phyloP scores from a whole-genome alignment of 2,113 vertebrate genomes.

The Pholis gunnellus region DNA sequence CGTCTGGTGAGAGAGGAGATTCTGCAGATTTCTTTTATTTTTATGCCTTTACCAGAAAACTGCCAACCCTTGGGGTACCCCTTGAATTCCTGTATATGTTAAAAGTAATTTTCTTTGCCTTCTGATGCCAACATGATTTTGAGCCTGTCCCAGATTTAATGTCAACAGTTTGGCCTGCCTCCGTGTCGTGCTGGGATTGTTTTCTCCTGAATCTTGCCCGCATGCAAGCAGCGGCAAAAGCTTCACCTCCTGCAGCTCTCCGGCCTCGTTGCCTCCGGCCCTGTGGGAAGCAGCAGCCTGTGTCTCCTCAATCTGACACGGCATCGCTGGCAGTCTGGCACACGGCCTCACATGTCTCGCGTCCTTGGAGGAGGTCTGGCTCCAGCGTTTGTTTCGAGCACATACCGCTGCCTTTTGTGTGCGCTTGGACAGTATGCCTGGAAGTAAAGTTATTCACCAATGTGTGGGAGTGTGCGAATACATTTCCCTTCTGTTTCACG shows the following conservation, averaged over 20 bases:
- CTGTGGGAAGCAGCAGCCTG: conserved; percentile 69
- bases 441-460: conserved; percentile 6
- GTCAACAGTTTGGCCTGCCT: neutral
- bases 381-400: conserved; percentile 36
- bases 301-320: conserved; percentile 71
- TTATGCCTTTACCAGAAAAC: neutral
- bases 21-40: too few relatives aligned
- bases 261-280: conserved; percentile 50
- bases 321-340: conserved; percentile 67
- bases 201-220: conserved; percentile 17
- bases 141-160: neutral
- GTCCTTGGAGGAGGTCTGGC: conserved; percentile 51
- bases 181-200: neutral
- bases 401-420: conserved; percentile 27
- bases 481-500: neutral
- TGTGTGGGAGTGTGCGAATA: neutral
- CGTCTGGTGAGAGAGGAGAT: too few relatives aligned
- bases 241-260: conserved; percentile 43
- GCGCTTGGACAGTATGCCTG: conserved; percentile 2
- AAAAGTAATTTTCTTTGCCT: neutral
- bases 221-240: conserved; percentile 33
- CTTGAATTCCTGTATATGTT: neutral
- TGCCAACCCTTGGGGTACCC: neutral
- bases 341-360: conserved; percentile 47
- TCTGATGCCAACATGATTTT: neutral